Percentiles rank a stretch among this genome's conserved stretches.
These are phyloP conservation scores for Drosophila diplacantha DNA, from an alignment of 2,888 invertebrate species.

Conservation along the genomic window DNA sequence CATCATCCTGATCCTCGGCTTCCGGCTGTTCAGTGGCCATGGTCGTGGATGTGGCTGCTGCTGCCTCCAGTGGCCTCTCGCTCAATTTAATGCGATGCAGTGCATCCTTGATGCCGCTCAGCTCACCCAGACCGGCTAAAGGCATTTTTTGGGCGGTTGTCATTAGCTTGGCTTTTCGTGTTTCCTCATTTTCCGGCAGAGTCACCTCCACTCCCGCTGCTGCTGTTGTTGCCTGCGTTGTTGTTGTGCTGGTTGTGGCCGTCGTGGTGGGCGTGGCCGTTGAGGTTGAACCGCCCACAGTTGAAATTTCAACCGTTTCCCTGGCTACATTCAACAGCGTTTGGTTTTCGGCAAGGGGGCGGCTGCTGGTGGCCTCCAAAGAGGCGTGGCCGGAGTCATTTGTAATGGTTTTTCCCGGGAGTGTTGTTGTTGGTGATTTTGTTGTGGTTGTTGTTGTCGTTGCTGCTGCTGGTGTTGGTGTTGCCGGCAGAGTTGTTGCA, in stretches of 20 bases:
- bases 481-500: slow-evolving; percentile 29
- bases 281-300: slow-evolving; percentile 51
- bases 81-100: slow-evolving; percentile 75
- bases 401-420: slow-evolving; percentile 43
- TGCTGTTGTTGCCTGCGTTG: slow-evolving; percentile 39
- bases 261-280: slow-evolving; percentile 67
- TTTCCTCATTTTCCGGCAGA: slow-evolving; percentile 45
- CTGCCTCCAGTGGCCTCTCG: slow-evolving; percentile 49
- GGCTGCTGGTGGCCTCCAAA: slow-evolving; percentile 28
- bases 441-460: slow-evolving; percentile 27
- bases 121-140: slow-evolving; percentile 40
- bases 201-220: not conserved
- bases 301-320: slow-evolving; percentile 18
- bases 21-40: slow-evolving; percentile 43
- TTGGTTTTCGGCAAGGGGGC: slow-evolving; percentile 34
- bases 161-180: slow-evolving; percentile 41
- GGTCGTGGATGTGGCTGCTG: slow-evolving; percentile 12
- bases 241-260: slow-evolving; percentile 63
- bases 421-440: slow-evolving; percentile 20
- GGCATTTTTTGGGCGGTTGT: slow-evolving; percentile 47
- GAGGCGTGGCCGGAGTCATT: slow-evolving; percentile 53
- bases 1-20: slow-evolving; percentile 16
- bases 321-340: slow-evolving; percentile 41
- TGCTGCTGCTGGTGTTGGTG: slow-evolving; percentile 17
- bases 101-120: slow-evolving; percentile 66